These are phyloP conservation scores for Bursaphelenchus mucronatus DNA, from an alignment of 1,140 invertebrate species.

Conservation along the genomic window DNA sequence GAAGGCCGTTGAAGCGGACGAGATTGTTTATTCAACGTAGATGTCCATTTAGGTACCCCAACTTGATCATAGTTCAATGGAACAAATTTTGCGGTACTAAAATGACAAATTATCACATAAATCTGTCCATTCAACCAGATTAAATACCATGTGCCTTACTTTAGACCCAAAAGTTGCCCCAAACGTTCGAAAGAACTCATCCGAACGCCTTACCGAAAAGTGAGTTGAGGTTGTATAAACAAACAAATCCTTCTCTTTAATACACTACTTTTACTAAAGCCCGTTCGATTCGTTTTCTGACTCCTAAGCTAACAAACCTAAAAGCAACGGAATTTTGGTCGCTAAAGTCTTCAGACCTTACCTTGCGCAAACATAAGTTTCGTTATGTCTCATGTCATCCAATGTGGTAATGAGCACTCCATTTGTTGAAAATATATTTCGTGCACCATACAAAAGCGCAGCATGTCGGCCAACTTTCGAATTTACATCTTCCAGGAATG, in stretches of 20 bases:
- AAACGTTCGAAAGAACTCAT: too few species aligned
- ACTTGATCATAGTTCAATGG: constrained; percentile 20
- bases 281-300: too few species aligned
- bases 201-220: too few species aligned
- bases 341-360: not conserved
- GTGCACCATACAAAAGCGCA: constrained; percentile 12
- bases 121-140: not conserved
- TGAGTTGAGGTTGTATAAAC: too few species aligned
- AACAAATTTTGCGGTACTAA: constrained; percentile 16
- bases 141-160: not conserved
- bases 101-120: not conserved
- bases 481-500: constrained; percentile 18
- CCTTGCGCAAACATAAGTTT: constrained; percentile 16
- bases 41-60: constrained; percentile 19
- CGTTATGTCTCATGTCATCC: constrained; percentile 16
- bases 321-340: too few species aligned
- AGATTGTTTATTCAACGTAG: constrained; percentile 4
- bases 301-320: too few species aligned
- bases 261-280: too few species aligned
- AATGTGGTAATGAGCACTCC: not conserved
- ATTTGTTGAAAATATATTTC: constrained; percentile 12
- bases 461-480: constrained; percentile 3
- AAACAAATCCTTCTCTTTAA: too few species aligned
- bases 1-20: not conserved
- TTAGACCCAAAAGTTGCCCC: too few species aligned